Conservation (phyloP, 2,888 invertebrate species). For the Xylocampa areola region DNA sequence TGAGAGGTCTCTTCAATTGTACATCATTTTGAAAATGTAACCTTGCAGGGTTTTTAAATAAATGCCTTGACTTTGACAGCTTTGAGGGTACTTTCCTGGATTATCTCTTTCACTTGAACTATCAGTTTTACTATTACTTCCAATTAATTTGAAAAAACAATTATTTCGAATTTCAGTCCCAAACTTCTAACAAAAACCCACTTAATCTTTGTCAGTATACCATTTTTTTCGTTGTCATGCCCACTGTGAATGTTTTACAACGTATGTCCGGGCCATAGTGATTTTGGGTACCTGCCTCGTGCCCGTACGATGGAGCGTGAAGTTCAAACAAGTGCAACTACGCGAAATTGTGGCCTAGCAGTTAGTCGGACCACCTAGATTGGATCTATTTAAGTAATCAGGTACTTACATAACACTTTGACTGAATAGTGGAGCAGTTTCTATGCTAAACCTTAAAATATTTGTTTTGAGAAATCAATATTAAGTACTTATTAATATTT, state of each 20-base stretch:
- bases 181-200: not conserved
- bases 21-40: too few relatives aligned
- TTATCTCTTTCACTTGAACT: too few relatives aligned
- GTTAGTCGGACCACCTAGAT: not conserved
- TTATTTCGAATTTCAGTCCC: not conserved
- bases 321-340: slow-evolving; percentile 40
- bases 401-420: not conserved
- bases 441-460: too few relatives aligned
- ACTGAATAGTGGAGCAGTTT: too few relatives aligned
- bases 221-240: slow-evolving; percentile 72
- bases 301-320: slow-evolving; percentile 57
- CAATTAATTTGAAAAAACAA: not conserved
- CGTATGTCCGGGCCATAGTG: slow-evolving; percentile 72
- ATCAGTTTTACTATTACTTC: too few relatives aligned
- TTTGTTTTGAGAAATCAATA: too few relatives aligned
- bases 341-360: slow-evolving; percentile 46
- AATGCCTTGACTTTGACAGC: too few relatives aligned
- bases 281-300: slow-evolving; percentile 72
- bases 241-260: slow-evolving; percentile 72
- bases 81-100: too few relatives aligned
- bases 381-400: too few relatives aligned
- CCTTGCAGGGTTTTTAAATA: too few relatives aligned
- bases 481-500: too few relatives aligned
- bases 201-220: slow-evolving; percentile 62
- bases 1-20: too few relatives aligned